Percentiles rank a stretch among this genome's conserved stretches.
phyloP scores from a whole-genome alignment of 1,140 invertebrate species.

The Venustaconcha ellipsiformis region DNA sequence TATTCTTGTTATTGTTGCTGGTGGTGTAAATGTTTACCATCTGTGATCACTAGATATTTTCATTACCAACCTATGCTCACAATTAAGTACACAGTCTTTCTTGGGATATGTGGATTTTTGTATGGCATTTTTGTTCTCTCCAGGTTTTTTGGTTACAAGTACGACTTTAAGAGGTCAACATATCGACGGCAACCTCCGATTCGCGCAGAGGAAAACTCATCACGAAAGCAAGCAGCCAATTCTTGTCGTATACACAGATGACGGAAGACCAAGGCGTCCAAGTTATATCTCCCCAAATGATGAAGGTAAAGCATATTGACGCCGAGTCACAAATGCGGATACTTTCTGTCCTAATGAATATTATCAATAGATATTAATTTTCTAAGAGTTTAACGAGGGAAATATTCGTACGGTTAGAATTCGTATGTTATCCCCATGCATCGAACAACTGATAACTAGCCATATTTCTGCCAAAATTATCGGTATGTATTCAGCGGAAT shows the following conservation, averaged over 20 bases:
- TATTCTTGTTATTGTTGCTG: too few relatives aligned
- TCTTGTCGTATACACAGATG: conserved; percentile 68
- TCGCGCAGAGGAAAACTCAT: conserved; percentile 66
- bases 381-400: too few relatives aligned
- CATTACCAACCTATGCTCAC: too few relatives aligned
- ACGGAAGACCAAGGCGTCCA: conserved; percentile 47
- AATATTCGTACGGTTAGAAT: too few relatives aligned
- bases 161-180: conserved; percentile 47
- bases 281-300: conserved; percentile 56
- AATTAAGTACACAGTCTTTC: too few relatives aligned
- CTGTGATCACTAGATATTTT: too few relatives aligned
- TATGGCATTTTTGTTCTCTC: background rate
- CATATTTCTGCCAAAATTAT: background rate
- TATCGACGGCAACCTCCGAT: conserved; percentile 58
- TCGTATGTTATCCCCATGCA: background rate
- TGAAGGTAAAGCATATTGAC: conserved; percentile 37
- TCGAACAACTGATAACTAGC: background rate
- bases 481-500: background rate
- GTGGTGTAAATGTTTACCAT: too few relatives aligned
- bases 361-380: background rate
- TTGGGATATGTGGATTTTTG: too few relatives aligned
- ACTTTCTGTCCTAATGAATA: background rate
- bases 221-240: conserved; percentile 69
- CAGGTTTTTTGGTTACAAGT: conserved; percentile 64
- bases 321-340: background rate